Evolutionary conservation across 2,888 invertebrate species (phyloP), one percentile per base, ranked within the genome.

Genomic region (Pseudanteris insignis): DNA sequence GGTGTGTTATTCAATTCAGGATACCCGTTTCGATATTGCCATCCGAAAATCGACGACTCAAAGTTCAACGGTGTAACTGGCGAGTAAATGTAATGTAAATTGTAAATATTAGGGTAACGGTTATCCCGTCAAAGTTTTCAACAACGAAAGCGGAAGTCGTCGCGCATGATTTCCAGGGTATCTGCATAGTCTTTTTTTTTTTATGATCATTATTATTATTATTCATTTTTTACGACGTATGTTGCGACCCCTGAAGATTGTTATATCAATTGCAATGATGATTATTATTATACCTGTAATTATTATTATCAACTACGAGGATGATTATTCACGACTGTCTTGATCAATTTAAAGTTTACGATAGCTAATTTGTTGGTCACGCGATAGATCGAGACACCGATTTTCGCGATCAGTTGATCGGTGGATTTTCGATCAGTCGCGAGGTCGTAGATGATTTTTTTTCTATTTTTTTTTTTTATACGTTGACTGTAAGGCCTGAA

Each of bases 331-430:
- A 38, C 36, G 58, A 58, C 58, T 58, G 58, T 58, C 37, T 44
- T 58, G 54, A 55, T 57, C 30, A 41, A 62, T 62, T 62, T 28
- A 53, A 51, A 57, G 62, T 62, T 53, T 62, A 62, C 18, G 53
- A 47, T 51, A 37, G 57, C 53, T 62, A 43, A 50, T 53, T 62
- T 62, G 36, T 26, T 18, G 58, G 29, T 9, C 29, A 14, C 44
- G 24, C 6, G 44, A 33, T 24, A 44, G 38, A 37, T 50, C 44
- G 33, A 38, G 44, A 38, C 50, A 6, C n/a, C 15, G 50, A 44
- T 50, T 12, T 21, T 48, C 28, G 10, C 50, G 50, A 44, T 58
- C 44, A 44, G 33, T 44, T 38, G 38, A 44, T 43, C 48, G 43
- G 30, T n/a, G 6, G 28, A 14, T 2, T 48, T 48, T 44, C 18